Evolutionary conservation across 1,140 invertebrate genomes (phyloP).

Genomic region (Drosophila quadrilineata): DNA sequence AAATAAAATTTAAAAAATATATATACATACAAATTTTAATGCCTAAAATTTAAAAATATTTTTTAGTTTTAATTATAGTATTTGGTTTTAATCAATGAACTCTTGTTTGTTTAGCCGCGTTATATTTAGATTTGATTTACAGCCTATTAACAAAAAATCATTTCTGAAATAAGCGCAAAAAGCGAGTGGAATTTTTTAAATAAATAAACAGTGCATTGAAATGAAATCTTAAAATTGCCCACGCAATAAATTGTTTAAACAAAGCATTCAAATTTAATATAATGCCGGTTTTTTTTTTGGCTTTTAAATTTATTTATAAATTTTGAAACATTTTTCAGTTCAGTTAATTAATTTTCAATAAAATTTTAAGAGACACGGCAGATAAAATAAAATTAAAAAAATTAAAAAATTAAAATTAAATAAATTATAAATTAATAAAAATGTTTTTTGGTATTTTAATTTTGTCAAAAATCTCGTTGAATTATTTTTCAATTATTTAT

Average conservation of each 20-base stretch:
- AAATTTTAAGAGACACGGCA: no score
- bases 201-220: conserved; percentile 40
- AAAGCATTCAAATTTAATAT: conserved; percentile 34
- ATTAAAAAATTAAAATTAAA: not conserved
- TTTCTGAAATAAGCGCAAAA: not conserved
- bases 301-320: conserved; percentile 38
- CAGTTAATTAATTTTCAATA: no score
- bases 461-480: no score
- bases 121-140: conserved; percentile 21
- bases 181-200: conserved; percentile 17
- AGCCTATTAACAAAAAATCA: conserved; percentile 6
- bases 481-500: no score
- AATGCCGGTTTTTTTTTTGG: no score
- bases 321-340: no score
- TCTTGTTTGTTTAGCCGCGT: conserved; percentile 20
- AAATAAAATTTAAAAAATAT: not conserved
- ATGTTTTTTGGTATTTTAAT: no score
- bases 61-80: not conserved
- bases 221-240: not conserved
- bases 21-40: not conserved
- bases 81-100: not conserved
- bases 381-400: no score
- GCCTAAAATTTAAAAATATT: not conserved
- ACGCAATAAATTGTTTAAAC: conserved; percentile 20
- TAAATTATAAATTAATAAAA: no score